Conservation (phyloP, 1,140 invertebrate species). For the Drosophila bocki region DNA sequence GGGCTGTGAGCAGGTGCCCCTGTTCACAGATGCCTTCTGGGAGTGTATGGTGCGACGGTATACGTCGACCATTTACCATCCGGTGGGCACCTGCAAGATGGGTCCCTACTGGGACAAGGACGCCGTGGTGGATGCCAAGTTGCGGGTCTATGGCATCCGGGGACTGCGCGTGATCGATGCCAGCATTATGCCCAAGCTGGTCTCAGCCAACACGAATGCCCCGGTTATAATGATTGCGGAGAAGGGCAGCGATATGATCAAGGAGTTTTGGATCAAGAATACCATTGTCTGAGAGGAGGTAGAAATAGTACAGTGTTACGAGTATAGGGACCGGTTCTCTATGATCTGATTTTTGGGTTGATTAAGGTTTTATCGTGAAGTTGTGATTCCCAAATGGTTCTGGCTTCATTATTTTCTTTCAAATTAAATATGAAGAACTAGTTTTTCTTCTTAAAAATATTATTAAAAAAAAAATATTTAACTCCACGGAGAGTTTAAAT, state of each 20-base stretch:
- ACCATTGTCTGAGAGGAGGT: conserved; percentile 65
- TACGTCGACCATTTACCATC: conserved; percentile 94
- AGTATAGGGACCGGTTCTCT: neutral
- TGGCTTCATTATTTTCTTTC: no score
- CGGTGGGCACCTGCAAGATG: conserved; percentile 97
- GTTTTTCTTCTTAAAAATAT: neutral
- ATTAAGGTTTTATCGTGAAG: neutral
- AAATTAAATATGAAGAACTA: no score
- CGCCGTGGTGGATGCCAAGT: conserved; percentile 94
- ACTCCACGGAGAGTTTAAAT: neutral
- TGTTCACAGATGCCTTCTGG: conserved; percentile 91
- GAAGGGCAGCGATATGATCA: conserved; percentile 93
- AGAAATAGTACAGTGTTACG: neutral
- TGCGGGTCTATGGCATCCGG: conserved; percentile 92
- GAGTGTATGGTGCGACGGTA: conserved; percentile 94
- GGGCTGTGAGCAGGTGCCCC: conserved; percentile 88
- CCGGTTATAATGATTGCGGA: conserved; percentile 94
- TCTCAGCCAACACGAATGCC: conserved; percentile 94
- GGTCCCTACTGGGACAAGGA: conserved; percentile 93
- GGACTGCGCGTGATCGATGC: conserved; percentile 94
- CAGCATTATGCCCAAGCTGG: conserved; percentile 92
- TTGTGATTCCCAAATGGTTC: neutral
- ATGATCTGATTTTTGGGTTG: neutral
- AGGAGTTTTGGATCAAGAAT: conserved; percentile 90
- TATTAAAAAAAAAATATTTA: neutral